phyloP scores from a whole-genome alignment of 30 jellyfish, hydroid and myxozoan species.

The Phacellophora camtschatica region DNA sequence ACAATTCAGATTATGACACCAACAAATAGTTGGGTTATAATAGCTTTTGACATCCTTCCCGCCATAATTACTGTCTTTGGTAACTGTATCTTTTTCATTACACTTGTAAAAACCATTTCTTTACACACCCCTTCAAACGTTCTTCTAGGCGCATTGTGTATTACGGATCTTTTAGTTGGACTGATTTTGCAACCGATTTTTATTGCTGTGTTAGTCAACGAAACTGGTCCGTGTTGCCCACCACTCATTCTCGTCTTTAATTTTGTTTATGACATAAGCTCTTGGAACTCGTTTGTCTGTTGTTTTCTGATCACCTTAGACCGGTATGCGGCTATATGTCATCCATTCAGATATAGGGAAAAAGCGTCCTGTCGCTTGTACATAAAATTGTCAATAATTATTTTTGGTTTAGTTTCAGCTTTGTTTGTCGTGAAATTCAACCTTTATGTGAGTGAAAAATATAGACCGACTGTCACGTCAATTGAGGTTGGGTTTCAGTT shows the following conservation, averaged over 20 bases:
- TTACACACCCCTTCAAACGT: conserved; percentile 61
- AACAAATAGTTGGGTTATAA: background rate
- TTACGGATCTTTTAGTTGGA: conserved; percentile 52
- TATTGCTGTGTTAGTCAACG: conserved; percentile 12
- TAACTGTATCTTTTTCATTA: conserved; percentile 18
- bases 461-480: background rate
- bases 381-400: background rate
- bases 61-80: conserved; percentile 40
- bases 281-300: conserved; percentile 30
- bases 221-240: conserved; percentile 34
- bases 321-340: conserved; percentile 44
- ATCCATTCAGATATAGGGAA: conserved; percentile 21
- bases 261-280: conserved; percentile 17
- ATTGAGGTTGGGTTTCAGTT: conserved; percentile 10
- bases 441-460: background rate
- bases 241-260: conserved; percentile 2
- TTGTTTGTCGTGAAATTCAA: background rate
- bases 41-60: conserved; percentile 5
- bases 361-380: conserved; percentile 12
- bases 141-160: conserved; percentile 54
- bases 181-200: conserved; percentile 47
- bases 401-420: background rate
- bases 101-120: conserved; percentile 17
- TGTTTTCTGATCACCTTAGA: conserved; percentile 33
- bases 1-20: no score